Evolutionary conservation across 2,888 invertebrate species (phyloP).

Genomic region (Leucoma salicis): DNA sequence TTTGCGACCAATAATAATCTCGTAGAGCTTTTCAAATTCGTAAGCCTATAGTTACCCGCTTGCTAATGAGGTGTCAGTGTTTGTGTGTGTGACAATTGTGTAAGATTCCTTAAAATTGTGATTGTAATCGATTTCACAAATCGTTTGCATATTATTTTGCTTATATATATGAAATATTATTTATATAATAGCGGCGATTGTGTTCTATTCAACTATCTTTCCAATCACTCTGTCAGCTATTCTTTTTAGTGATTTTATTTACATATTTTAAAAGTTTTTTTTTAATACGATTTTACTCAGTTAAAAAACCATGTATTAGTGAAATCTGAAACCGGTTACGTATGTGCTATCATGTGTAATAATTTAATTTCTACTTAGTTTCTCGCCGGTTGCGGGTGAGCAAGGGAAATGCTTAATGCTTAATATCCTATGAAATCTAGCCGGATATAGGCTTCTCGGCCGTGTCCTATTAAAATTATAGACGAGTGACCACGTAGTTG

Average conservation of each 20-base stretch:
- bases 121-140: neutral
- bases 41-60: constrained; percentile 19
- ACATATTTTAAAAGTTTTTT: no score
- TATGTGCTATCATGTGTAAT: constrained; percentile 9
- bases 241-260: no score
- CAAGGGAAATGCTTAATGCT: constrained; percentile 42
- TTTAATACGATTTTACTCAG: no score
- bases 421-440: constrained; percentile 50
- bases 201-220: no score
- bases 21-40: constrained; percentile 29
- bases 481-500: no score
- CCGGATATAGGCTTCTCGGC: constrained; percentile 30
- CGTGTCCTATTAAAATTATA: neutral
- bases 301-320: no score
- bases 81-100: constrained; percentile 31
- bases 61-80: constrained; percentile 40
- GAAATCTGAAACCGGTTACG: constrained; percentile 5
- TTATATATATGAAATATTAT: neutral
- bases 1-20: constrained; percentile 8
- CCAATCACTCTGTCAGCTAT: no score
- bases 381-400: constrained; percentile 14
- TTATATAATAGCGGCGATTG: neutral
- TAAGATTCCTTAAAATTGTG: constrained; percentile 14
- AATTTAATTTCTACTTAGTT: constrained; percentile 14
- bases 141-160: neutral